phyloP scores from a whole-genome alignment of 2,888 invertebrate genomes.

The Automeris io region DNA sequence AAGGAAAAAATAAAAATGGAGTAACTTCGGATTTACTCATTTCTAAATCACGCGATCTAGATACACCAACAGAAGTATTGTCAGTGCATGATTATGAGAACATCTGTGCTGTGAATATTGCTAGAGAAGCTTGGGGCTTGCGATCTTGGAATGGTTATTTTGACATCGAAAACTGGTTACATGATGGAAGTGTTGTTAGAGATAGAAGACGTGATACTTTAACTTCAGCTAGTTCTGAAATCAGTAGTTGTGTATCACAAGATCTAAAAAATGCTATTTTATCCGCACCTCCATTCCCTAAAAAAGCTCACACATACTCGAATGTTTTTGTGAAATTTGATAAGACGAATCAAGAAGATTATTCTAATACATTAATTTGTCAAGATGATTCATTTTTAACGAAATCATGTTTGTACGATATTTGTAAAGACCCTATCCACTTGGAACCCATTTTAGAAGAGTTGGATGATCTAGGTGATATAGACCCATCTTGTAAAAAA shows the following conservation, averaged over 20 bases:
- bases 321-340: constrained; percentile 68
- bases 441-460: constrained; percentile 77
- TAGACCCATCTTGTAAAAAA: constrained; percentile 55
- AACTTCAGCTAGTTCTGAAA: constrained; percentile 77
- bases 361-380: constrained; percentile 71
- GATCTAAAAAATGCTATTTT: constrained; percentile 63
- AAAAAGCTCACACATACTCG: constrained; percentile 62
- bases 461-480: constrained; percentile 71
- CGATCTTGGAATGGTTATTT: constrained; percentile 81
- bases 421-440: constrained; percentile 68
- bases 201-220: constrained; percentile 76
- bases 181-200: constrained; percentile 78
- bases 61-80: constrained; percentile 75
- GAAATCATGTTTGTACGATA: constrained; percentile 74
- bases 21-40: constrained; percentile 42
- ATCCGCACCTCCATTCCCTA: constrained; percentile 63
- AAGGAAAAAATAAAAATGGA: constrained; percentile 59
- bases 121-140: constrained; percentile 80
- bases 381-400: constrained; percentile 73
- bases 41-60: constrained; percentile 63
- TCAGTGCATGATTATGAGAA: constrained; percentile 82
- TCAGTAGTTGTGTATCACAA: constrained; percentile 66
- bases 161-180: constrained; percentile 80
- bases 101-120: constrained; percentile 80
- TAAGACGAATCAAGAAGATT: constrained; percentile 64